A percentile compares a stretch with the other conserved stretches of the same genome.
Conservation (phyloP, 2,888 invertebrate species). For the Vesta saturnalis region DNA sequence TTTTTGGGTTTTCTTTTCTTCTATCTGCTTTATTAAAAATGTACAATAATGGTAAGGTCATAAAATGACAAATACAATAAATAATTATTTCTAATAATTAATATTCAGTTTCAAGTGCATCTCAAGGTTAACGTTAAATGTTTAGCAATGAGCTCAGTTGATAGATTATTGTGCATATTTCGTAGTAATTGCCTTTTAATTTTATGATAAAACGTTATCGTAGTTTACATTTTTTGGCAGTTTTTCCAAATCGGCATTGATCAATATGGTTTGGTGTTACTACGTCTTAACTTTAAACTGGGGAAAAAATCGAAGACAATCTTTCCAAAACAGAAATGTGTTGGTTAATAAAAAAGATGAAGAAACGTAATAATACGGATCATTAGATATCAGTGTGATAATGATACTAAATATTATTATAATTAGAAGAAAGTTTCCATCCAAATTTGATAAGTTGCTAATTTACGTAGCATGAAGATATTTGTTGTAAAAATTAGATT, state of each 20-base stretch:
- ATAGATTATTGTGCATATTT: not conserved
- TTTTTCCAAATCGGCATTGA: not conserved
- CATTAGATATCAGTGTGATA: no score
- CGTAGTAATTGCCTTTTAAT: not conserved
- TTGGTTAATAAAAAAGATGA: no score
- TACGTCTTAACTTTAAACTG: not conserved
- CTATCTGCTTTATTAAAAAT: constrained; percentile 33
- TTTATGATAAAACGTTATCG: not conserved
- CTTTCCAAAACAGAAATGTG: no score
- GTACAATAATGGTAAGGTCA: constrained; percentile 12
- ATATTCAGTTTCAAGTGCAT: constrained; percentile 57
- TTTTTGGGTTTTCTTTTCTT: constrained; percentile 43
- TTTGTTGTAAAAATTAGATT: no score
- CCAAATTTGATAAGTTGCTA: no score
- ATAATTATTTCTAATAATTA: constrained; percentile 27
- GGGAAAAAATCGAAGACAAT: not conserved
- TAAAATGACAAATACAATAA: constrained; percentile 24
- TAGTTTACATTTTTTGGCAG: not conserved
- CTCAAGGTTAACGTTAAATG: constrained; percentile 54
- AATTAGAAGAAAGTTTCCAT: no score
- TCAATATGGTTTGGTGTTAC: not conserved
- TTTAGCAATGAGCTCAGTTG: constrained; percentile 10
- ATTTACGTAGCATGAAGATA: no score
- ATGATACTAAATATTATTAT: no score
- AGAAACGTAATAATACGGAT: no score